Conservation (phyloP, 2,113 vertebrate genomes). For the Gambusia holbrooki region DNA sequence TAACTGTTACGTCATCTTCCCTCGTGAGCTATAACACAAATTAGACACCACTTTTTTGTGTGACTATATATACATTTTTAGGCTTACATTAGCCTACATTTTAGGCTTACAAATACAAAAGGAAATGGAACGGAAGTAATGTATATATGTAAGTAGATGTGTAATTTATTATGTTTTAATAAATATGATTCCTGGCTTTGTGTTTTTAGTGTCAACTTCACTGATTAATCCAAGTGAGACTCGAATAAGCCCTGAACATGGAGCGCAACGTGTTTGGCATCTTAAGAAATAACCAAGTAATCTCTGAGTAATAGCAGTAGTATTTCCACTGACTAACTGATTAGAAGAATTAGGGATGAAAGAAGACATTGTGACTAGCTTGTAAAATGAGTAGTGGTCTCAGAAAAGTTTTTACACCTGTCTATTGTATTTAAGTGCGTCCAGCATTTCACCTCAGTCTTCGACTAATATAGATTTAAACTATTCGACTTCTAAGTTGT, state of each 20-base stretch:
- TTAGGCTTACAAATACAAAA: not conserved
- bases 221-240: not conserved
- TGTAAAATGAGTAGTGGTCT: not conserved
- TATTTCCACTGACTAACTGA: too few relatives aligned
- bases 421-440: not conserved
- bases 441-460: too few relatives aligned
- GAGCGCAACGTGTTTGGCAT: too few relatives aligned
- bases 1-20: too few relatives aligned
- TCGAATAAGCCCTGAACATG: too few relatives aligned
- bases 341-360: too few relatives aligned
- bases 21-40: not conserved
- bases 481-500: too few relatives aligned
- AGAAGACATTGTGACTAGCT: too few relatives aligned
- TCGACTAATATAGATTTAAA: too few relatives aligned
- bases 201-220: not conserved
- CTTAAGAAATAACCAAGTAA: too few relatives aligned
- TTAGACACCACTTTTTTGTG: not conserved
- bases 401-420: not conserved
- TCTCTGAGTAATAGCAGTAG: too few relatives aligned
- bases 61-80: constrained; percentile 8
- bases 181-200: constrained; percentile 35
- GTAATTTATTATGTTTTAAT: constrained; percentile 56
- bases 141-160: constrained; percentile 63
- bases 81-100: not conserved
- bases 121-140: constrained; percentile 30